Evolutionary conservation across 2,797 vertebrate genomes (phyloP).

Genomic region (Sebastes umbrosus): DNA sequence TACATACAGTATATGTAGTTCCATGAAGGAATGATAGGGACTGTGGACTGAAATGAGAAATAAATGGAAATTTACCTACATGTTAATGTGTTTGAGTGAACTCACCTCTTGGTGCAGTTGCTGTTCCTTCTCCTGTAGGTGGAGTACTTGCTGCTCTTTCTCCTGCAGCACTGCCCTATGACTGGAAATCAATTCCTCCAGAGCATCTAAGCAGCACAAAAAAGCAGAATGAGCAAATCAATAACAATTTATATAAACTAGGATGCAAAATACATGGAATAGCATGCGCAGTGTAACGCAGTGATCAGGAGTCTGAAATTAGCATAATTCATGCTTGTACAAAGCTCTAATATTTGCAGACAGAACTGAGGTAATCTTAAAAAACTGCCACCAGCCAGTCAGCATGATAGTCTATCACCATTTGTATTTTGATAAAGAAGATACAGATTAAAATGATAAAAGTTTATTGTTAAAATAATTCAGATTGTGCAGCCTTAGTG

Average conservation of each 20-base stretch:
- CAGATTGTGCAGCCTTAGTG: neutral
- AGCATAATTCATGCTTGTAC: neutral
- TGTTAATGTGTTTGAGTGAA: neutral
- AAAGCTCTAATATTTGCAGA: neutral
- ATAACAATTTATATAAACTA: neutral
- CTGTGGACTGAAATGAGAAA: neutral
- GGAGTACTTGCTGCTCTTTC: constrained; percentile 70
- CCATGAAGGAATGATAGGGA: neutral
- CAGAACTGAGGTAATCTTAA: neutral
- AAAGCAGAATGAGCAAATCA: neutral
- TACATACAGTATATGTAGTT: neutral
- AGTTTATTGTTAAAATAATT: neutral
- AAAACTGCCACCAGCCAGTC: neutral
- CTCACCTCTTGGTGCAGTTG: constrained; percentile 84
- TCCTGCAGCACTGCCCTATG: constrained; percentile 76
- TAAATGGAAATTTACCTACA: neutral
- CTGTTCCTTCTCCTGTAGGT: constrained; percentile 80
- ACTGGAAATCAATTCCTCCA: constrained; percentile 80
- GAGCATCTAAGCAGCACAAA: constrained; percentile 61
- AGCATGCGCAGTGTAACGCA: neutral
- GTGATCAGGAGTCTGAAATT: neutral
- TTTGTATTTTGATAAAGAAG: neutral
- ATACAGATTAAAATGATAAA: neutral
- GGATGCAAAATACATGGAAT: neutral
- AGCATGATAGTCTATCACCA: neutral